A percentile compares a stretch with the other conserved stretches of the same genome.
Conservation (phyloP, 2,113 vertebrate species). For the Petrocephalus zakoni region DNA sequence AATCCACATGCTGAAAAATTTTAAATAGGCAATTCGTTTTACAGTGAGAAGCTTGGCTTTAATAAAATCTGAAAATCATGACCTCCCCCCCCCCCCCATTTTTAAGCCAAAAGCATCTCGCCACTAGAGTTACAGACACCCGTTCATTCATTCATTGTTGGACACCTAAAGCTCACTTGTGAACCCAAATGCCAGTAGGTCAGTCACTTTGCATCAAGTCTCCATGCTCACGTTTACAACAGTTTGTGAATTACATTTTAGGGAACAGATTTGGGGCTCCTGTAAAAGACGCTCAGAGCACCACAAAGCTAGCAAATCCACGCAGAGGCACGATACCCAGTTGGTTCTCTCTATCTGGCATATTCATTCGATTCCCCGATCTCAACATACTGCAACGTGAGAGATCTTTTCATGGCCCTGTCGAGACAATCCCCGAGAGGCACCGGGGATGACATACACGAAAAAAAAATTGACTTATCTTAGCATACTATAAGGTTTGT, state of each 20-base stretch:
- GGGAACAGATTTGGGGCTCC: background rate
- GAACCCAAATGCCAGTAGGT: background rate
- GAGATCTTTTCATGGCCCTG: background rate
- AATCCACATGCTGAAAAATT: slow-evolving; percentile 26
- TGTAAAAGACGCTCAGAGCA: background rate
- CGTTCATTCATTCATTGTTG: background rate
- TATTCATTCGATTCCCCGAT: background rate
- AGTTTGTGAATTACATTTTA: background rate
- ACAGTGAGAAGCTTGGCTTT: slow-evolving; percentile 52
- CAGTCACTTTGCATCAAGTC: background rate
- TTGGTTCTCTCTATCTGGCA: background rate
- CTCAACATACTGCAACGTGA: background rate
- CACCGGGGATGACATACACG: slow-evolving; percentile 30
- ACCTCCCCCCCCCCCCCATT: slow-evolving; percentile 34
- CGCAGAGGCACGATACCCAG: background rate
- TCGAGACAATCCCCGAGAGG: background rate
- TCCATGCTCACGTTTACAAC: background rate
- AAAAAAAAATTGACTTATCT: slow-evolving; percentile 30
- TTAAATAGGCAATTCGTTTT: slow-evolving; percentile 37
- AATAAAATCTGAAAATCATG: slow-evolving; percentile 40
- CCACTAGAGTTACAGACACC: slow-evolving; percentile 13
- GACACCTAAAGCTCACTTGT: background rate
- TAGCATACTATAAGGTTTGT: slow-evolving; percentile 33
- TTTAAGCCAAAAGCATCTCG: slow-evolving; percentile 8
- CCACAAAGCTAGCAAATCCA: background rate